Evolutionary conservation across 2,888 invertebrate genomes (phyloP).

Genomic region (Phoenoteleia sp.): DNA sequence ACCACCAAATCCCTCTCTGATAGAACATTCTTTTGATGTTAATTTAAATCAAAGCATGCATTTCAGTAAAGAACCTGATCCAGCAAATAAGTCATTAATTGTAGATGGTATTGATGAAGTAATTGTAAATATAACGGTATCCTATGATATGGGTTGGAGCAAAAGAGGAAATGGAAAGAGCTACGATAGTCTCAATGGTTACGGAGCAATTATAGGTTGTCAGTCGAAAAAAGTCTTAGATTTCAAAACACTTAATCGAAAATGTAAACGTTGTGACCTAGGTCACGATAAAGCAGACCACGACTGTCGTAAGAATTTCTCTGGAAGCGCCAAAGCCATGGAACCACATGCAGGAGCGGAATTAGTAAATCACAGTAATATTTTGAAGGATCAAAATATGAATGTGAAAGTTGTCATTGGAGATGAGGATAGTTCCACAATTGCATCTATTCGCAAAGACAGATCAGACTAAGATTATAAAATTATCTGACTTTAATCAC

Average conservation of each 20-base stretch:
- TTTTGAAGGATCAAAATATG: constrained; percentile 68
- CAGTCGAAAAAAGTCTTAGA: constrained; percentile 74
- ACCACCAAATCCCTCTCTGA: too few species aligned
- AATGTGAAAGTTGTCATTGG: constrained; percentile 74
- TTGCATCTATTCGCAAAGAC: constrained; percentile 70
- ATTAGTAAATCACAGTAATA: constrained; percentile 68
- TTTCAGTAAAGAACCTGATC: too few species aligned
- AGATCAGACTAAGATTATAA: constrained; percentile 55
- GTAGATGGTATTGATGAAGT: too few species aligned
- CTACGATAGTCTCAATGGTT: constrained; percentile 75
- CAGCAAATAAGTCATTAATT: background rate
- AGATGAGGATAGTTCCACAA: constrained; percentile 76
- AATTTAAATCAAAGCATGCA: too few species aligned
- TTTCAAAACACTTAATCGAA: constrained; percentile 72
- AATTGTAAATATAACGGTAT: constrained; percentile 75
- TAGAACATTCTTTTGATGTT: too few species aligned
- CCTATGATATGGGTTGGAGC: constrained; percentile 78
- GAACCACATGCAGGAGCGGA: constrained; percentile 75
- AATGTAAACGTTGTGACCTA: constrained; percentile 73
- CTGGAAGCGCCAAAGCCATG: constrained; percentile 79
- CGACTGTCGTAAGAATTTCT: constrained; percentile 77
- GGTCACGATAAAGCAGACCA: constrained; percentile 72
- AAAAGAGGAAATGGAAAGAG: constrained; percentile 74
- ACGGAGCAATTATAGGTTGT: constrained; percentile 76
- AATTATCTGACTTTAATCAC: constrained; percentile 73